phyloP scores from a whole-genome alignment of 2,113 vertebrate species.

The chimpanzee (Pan troglodytes) region DNA sequence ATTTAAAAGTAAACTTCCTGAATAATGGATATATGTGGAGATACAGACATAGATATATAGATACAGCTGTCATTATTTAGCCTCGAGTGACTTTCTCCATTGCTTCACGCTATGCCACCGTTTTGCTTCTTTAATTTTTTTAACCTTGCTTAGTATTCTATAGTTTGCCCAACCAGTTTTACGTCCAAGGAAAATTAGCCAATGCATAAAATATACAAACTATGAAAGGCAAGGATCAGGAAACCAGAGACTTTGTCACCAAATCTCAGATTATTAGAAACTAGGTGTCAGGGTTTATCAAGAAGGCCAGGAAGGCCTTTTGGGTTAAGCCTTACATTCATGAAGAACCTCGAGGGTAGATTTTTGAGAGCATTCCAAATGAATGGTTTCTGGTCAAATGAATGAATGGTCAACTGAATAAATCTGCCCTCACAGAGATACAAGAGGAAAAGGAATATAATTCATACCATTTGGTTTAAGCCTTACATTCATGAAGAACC shows the following conservation, averaged over 20 bases:
- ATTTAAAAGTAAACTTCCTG: constrained; percentile 9
- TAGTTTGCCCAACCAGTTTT: not conserved
- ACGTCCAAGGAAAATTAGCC: not conserved
- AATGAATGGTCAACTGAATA: too few relatives aligned
- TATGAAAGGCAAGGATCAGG: not conserved
- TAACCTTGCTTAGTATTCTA: not conserved
- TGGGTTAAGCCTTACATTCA: not conserved
- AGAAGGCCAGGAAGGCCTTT: not conserved
- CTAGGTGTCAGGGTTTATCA: not conserved
- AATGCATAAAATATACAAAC: not conserved
- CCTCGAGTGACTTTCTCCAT: not conserved
- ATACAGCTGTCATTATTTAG: not conserved
- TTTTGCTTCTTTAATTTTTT: not conserved
- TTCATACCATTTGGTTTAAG: too few relatives aligned
- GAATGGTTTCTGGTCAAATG: not conserved
- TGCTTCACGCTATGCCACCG: not conserved
- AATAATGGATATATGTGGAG: not conserved
- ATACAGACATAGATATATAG: not conserved
- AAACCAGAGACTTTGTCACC: not conserved
- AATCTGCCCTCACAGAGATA: not conserved
- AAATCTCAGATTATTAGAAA: constrained; percentile 27
- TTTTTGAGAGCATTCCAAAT: not conserved
- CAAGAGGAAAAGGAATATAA: not conserved
- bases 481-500: too few relatives aligned
- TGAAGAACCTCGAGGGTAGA: not conserved